Percentiles rank a stretch among this genome's conserved stretches.
These are phyloP conservation scores for Harpalus rubripes DNA, from an alignment of 2,888 invertebrate genomes.

Conservation along the genomic window DNA sequence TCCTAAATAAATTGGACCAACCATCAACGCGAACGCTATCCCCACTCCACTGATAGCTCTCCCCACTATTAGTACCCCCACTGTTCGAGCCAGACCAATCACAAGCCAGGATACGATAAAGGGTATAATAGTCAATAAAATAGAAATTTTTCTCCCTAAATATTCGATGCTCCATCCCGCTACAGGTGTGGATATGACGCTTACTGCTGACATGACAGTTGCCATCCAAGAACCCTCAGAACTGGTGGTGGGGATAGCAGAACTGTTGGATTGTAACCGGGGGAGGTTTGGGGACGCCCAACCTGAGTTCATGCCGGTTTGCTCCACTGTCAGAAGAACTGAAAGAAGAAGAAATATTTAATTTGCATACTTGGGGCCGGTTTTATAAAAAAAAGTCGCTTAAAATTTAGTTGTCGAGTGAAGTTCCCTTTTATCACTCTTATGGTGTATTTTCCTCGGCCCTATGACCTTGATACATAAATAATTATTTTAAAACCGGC, in stretches of 20 bases:
- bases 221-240: constrained; percentile 48
- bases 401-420: too few species aligned
- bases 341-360: background rate
- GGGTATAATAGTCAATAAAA: constrained; percentile 10
- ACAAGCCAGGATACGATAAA: constrained; percentile 36
- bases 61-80: constrained; percentile 10
- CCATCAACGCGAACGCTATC: constrained; percentile 27
- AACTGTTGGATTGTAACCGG: constrained; percentile 1
- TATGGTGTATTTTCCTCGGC: too few species aligned
- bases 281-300: constrained; percentile 27
- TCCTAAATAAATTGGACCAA: constrained; percentile 45
- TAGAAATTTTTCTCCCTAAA: constrained; percentile 22
- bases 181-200: constrained; percentile 26
- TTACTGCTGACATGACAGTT: constrained; percentile 36
- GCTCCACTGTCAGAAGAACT: constrained; percentile 33
- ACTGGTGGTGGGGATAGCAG: constrained; percentile 34
- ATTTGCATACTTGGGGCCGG: background rate
- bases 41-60: constrained; percentile 30
- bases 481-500: too few species aligned
- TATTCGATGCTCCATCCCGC: constrained; percentile 3
- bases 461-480: too few species aligned
- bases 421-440: too few species aligned
- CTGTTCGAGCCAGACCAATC: constrained; percentile 3
- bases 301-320: constrained; percentile 44
- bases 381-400: too few species aligned